Evolutionary conservation across 2,888 invertebrate genomes (phyloP).

Genomic region (Drosophila mimica): DNA sequence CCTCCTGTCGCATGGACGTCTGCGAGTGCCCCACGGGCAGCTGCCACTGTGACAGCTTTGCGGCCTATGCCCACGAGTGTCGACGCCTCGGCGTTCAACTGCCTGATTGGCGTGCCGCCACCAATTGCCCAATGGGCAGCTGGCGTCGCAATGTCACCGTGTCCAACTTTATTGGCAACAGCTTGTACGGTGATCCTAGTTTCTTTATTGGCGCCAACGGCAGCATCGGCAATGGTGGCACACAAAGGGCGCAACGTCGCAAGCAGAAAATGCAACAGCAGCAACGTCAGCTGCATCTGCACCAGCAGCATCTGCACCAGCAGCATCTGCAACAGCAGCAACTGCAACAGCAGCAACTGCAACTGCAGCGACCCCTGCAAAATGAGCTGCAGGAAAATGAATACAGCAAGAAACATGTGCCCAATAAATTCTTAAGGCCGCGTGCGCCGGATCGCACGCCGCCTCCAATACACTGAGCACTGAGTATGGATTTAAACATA

Average conservation of each 20-base stretch:
- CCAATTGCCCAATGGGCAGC: slow-evolving; percentile 87
- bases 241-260: slow-evolving; percentile 40
- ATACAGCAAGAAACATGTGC: slow-evolving; percentile 83
- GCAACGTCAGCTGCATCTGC: slow-evolving; percentile 28
- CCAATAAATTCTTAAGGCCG: slow-evolving; percentile 82
- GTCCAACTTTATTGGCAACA: slow-evolving; percentile 50
- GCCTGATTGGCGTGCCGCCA: slow-evolving; percentile 89
- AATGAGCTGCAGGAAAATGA: slow-evolving; percentile 76
- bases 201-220: slow-evolving; percentile 28
- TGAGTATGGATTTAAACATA: slow-evolving; percentile 30
- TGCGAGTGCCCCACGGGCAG: slow-evolving; percentile 92
- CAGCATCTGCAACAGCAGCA: slow-evolving; percentile 18
- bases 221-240: slow-evolving; percentile 7
- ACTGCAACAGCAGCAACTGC: slow-evolving; percentile 50
- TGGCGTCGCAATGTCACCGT: slow-evolving; percentile 78
- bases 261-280: slow-evolving; percentile 59
- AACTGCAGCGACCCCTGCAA: slow-evolving; percentile 67
- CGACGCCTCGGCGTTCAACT: slow-evolving; percentile 90
- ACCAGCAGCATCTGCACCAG: slow-evolving; percentile 52
- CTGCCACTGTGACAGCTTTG: slow-evolving; percentile 96
- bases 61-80: slow-evolving; percentile 95
- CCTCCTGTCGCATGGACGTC: slow-evolving; percentile 94
- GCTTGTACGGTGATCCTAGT: slow-evolving; percentile 66
- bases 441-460: slow-evolving; percentile 84
- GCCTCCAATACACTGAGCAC: slow-evolving; percentile 83